Evolutionary conservation across 2,888 invertebrate genomes (phyloP), one percentile per base, ranked within the genome.

Genomic region (Anodontia alba): DNA sequence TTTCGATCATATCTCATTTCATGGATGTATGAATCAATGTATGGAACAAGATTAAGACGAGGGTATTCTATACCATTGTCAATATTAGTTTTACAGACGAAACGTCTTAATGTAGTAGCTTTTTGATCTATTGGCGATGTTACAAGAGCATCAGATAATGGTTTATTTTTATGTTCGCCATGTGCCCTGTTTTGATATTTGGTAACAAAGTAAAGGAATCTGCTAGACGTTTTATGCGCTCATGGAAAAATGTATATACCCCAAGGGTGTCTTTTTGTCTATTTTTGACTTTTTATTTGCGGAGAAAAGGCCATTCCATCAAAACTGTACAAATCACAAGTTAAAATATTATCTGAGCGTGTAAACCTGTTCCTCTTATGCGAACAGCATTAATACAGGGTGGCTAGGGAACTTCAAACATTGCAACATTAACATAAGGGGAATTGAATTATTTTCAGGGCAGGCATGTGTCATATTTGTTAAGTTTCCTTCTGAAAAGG

Each of bases 1-100:
- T 62, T 70, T 70, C 49, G 70, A 70, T 46, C 72, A 38, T 54
- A 72, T 72, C 72, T 72, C 31, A 72, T 72, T 72, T 72, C 72
- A 54, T 29, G 72, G 72, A 31, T 36, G 10, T 31, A 38, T 54
- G 72, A 72, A 72, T 72, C 72, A 57, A 72, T 72, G 57, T 54
- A 54, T 33, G 36, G 54, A 72, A 70, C 62, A 62, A 62, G 62
- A 62, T 62, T 62, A 62, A 29, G 62, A 29, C 1, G 31, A 33
- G 33, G 29, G 62, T 5, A 62, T 62, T 62, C 62, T 31, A 29
- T 12, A 33, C 62, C 10, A 62, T 20, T 62, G 62, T 62, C 62
- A 62, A 62, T 62, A 62, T 62, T 62, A 62, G 62, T 62, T 62
- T 62, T 33, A 33, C 62, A 62, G 62, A 62, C 20, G 62, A 62